Evolutionary conservation across 2,888 invertebrate species (phyloP), one percentile per base, ranked within the genome.

Genomic region (Osmoderma eremita): DNA sequence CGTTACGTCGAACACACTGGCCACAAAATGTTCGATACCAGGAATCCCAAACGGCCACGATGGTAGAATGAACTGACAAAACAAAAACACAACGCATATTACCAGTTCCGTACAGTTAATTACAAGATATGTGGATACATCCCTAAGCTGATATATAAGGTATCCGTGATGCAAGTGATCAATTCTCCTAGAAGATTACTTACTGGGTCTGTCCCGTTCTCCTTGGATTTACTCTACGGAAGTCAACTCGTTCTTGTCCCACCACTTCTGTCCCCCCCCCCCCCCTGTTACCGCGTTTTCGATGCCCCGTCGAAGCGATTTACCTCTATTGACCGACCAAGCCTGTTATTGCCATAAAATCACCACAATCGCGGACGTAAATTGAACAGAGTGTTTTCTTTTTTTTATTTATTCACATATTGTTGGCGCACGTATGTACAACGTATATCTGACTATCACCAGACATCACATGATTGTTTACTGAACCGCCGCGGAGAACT

Each of bases 341-440:
- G 71, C 71, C 70, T 71, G 70, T 70, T 69, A 71, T 71, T 71
- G 71, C 69, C 69, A 67, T 69, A 66, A 72, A 72, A 73, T 73
- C 70, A 67, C 69, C 65, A 65, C 67, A 67, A 69, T 69, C 70
- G 67, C 67, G 67, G 56, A 64, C 70, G 64, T 72, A 68, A 67
- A 72, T 69, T 68, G 64, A 67, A 54, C 67, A 48, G 18, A 67
- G 30, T 42, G 67, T 67, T 63, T 67, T 67, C 42, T 58, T 30
- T 30, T 30, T 58, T 45, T 58, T 30, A 58, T 58, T 58, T 45
- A 45, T 58, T 24, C 58, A 58, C 30, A 45, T 58, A 58, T 58
- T 45, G 24, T 13, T 58, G 42, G 41, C 41, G 41, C 22, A 42
- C 22, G 41, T 56, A 41, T 56, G 18, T 10, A 1, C n/a, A n/a